These are phyloP conservation scores for Glyphotaelius pellucidus DNA, from an alignment of 2,888 invertebrate species.

Conservation along the genomic window DNA sequence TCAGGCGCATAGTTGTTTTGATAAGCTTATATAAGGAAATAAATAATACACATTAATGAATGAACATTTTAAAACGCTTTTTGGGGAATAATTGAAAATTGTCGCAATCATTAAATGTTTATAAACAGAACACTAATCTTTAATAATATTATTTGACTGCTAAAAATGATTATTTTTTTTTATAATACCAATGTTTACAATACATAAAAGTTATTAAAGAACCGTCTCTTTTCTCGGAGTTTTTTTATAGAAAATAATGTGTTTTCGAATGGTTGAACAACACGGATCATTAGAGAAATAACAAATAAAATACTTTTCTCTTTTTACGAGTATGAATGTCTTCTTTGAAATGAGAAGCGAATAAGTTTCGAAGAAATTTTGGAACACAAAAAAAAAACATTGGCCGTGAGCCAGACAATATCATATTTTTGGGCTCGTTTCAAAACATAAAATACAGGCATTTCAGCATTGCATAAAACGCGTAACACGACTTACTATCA, in stretches of 20 bases:
- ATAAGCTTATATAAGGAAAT: too few relatives aligned
- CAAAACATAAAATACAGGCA: not conserved
- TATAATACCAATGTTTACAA: not conserved
- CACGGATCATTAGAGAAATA: not conserved
- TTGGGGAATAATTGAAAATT: too few relatives aligned
- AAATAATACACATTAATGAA: too few relatives aligned
- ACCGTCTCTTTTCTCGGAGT: not conserved
- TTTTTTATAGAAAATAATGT: not conserved
- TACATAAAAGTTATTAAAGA: not conserved
- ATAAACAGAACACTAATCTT: too few relatives aligned
- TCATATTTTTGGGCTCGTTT: not conserved
- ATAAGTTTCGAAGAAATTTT: not conserved
- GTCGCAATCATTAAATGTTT: too few relatives aligned
- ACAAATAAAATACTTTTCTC: not conserved
- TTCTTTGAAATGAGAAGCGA: not conserved
- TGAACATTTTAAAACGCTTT: too few relatives aligned
- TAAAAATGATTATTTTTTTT: too few relatives aligned
- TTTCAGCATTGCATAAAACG: not conserved
- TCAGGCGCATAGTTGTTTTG: too few relatives aligned
- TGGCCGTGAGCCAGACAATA: not conserved
- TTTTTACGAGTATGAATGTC: not conserved
- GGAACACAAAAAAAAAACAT: not conserved
- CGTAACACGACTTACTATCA: not conserved
- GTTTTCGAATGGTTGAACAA: not conserved
- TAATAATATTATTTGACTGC: too few relatives aligned